A percentile compares a stretch with the other conserved stretches of the same genome.
These are phyloP conservation scores for Phrynocephalus vlangalii DNA, from an alignment of 2,797 vertebrate species.

Conservation along the genomic window DNA sequence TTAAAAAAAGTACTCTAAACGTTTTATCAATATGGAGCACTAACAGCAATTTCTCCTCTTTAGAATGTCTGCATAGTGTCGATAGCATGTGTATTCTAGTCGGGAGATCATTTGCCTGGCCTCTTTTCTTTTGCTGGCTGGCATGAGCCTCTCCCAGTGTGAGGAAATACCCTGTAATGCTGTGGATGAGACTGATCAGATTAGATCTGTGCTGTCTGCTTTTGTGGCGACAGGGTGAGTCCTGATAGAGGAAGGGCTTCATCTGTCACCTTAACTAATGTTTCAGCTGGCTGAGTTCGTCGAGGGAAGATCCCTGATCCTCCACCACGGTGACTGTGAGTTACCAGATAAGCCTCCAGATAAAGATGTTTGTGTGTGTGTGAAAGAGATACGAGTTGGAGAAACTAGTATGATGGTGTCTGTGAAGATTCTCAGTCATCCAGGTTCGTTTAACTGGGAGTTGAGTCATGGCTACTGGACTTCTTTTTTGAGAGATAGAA, in stretches of 20 bases:
- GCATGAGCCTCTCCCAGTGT: constrained; percentile 6
- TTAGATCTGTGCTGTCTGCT: constrained; percentile 14
- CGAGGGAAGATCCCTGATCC: background rate
- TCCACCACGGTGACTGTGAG: background rate
- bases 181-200: background rate
- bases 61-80: background rate
- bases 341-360: background rate
- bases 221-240: constrained; percentile 8
- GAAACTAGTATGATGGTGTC: background rate
- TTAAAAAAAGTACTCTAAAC: background rate
- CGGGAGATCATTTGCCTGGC: background rate
- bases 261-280: background rate
- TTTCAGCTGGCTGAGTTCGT: constrained; percentile 4
- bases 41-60: background rate
- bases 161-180: constrained; percentile 8
- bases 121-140: background rate
- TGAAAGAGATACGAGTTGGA: too few relatives aligned
- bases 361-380: background rate
- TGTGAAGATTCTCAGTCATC: too few relatives aligned
- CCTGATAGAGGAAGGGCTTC: background rate
- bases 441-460: too few relatives aligned
- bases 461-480: too few relatives aligned
- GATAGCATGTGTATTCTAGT: background rate
- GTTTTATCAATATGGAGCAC: background rate
- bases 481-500: too few relatives aligned